Base-by-base conservation (phyloP, 2,888 invertebrate species). In the Spatulosminthurus flaviceps region DNA sequence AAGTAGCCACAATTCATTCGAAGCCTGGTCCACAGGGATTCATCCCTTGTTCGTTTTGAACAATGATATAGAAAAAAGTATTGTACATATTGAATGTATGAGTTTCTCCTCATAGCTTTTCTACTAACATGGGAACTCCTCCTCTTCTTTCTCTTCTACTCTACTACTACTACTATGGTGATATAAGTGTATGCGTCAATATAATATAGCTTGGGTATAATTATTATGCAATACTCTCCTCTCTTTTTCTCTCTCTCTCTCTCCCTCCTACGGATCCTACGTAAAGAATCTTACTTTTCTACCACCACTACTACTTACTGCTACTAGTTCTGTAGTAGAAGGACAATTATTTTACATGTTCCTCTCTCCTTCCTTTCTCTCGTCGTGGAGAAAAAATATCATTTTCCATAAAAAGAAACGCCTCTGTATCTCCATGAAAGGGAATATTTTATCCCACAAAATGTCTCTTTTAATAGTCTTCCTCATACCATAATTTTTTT, bases 1-100 rank as follows among this genome's bases (percentile, higher is more conserved):
- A 79, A 82, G 81, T 81, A 79, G 79, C 81, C 82, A 82, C 82
- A 82, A 82, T 81, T 82, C 82, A 82, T 82, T 78, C 80, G 79
- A 77, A 76, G 51, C 70, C 60, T 42, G 74, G 82, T 82, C 82
- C 80, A 79, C 77, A 78, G 80, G 82, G 82, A 82, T 79, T 75
- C 75, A 75, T 64, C 75, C 75, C 75, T 75, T 64, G 61, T 64
- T 81, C 81, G 29, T 79, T 79, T 79, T 79, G 67, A 81, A 51
- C 51, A 51, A 51, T 51, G 51, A 51, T 51, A 34, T 34, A 34
- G 5, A 34, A 34, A 4, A 34, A 7, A 34, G 34, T n/a, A n/a
- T n/a, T n/a, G 34, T 34, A 34, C 34, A 34, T 34, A 34, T 34
- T n/a, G 34, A 9, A 7, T 34, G 5, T 34, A 34, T 34, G 34